phyloP scores from a whole-genome alignment of 2,888 invertebrate genomes.

The Pseudolycoriella hygida region DNA sequence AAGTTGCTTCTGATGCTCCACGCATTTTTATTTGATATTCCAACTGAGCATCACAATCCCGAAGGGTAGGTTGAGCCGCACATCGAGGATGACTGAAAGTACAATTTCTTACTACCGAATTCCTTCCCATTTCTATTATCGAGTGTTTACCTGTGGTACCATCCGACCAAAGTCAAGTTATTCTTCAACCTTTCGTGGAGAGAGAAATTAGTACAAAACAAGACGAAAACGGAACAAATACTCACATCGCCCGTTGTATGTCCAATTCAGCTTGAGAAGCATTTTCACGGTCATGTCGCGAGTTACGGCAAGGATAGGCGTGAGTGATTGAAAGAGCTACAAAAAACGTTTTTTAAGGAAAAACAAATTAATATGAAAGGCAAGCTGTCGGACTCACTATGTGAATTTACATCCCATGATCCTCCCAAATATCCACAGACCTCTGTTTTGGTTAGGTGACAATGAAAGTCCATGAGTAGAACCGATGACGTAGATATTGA shows the following conservation, averaged over 20 bases:
- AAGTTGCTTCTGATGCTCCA: slow-evolving; percentile 77
- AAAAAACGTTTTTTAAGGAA: slow-evolving; percentile 3
- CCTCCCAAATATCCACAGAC: slow-evolving; percentile 93
- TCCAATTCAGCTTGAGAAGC: slow-evolving; percentile 61
- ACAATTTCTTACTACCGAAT: too few species aligned
- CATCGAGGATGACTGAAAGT: slow-evolving; percentile 67
- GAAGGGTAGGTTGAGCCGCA: slow-evolving; percentile 68
- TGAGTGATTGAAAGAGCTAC: slow-evolving; percentile 71
- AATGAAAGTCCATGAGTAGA: slow-evolving; percentile 80
- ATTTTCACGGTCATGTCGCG: slow-evolving; percentile 60
- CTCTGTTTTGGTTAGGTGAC: slow-evolving; percentile 84
- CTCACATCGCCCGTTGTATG: slow-evolving; percentile 56
- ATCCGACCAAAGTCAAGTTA: slow-evolving; percentile 70
- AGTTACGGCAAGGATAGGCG: slow-evolving; percentile 74
- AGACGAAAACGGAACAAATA: too few species aligned
- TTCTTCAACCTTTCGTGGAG: slow-evolving; percentile 36
- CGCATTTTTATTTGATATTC: slow-evolving; percentile 92
- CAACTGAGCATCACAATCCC: slow-evolving; percentile 83
- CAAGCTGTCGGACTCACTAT: slow-evolving; percentile 49
- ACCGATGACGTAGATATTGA: slow-evolving; percentile 75
- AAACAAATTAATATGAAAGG: not conserved
- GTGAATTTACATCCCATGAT: slow-evolving; percentile 84
- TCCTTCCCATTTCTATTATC: too few species aligned
- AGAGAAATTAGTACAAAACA: too few species aligned
- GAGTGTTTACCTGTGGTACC: slow-evolving; percentile 68